Evolutionary conservation across 2,888 invertebrate species (phyloP).

Genomic region (Acanthosoma haemorrhoidale): DNA sequence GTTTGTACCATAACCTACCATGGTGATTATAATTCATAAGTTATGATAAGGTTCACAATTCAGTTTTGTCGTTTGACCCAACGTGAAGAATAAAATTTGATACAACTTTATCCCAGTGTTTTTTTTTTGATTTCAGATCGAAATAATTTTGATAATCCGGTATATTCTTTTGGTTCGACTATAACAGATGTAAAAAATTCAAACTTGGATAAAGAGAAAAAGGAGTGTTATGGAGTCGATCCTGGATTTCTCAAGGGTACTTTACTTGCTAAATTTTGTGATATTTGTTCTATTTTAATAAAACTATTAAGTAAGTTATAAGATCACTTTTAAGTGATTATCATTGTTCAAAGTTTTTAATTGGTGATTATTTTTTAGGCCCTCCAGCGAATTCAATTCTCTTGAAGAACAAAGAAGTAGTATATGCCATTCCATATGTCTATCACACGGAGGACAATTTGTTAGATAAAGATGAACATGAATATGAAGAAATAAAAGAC

Average conservation of each 20-base stretch:
- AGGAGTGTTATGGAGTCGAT: conserved; percentile 47
- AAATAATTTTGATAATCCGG: conserved; percentile 88
- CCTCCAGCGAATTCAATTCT: conserved; percentile 51
- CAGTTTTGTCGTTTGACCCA: conserved; percentile 15
- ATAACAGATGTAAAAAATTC: conserved; percentile 51
- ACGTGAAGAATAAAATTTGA: too few relatives aligned
- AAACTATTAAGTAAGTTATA: not conserved
- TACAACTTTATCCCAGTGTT: too few relatives aligned
- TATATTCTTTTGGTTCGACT: conserved; percentile 59
- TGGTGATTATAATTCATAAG: too few relatives aligned
- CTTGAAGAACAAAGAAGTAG: conserved; percentile 77
- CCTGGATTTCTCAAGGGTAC: conserved; percentile 8
- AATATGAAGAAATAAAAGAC: conserved; percentile 79
- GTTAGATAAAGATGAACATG: conserved; percentile 65
- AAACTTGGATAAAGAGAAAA: conserved; percentile 53
- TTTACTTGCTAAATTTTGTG: too few relatives aligned
- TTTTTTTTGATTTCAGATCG: too few relatives aligned
- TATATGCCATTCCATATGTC: conserved; percentile 74
- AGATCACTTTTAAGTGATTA: not conserved
- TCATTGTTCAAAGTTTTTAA: not conserved
- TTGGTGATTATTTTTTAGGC: conserved; percentile 41
- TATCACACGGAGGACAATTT: conserved; percentile 65
- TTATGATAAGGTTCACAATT: conserved; percentile 1
- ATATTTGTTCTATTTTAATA: too few relatives aligned
- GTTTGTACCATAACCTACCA: too few relatives aligned